Percentiles rank a stretch among this genome's conserved stretches.
These are phyloP conservation scores for Luehdorfia chinensis DNA, from an alignment of 1,140 invertebrate genomes.

Conservation along the genomic window DNA sequence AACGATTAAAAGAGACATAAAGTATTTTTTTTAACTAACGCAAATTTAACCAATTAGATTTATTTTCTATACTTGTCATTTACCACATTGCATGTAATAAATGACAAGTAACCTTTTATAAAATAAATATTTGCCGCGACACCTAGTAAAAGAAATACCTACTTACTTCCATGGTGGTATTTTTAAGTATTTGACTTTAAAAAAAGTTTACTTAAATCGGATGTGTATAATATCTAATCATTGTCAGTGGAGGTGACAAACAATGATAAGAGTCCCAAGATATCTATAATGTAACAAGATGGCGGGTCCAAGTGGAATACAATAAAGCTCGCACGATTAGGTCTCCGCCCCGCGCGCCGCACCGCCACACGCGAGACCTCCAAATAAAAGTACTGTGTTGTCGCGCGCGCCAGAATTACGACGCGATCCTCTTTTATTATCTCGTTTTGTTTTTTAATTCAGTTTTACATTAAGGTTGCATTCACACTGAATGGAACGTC, in stretches of 20 bases:
- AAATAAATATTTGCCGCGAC: too few species aligned
- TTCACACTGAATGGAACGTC: slow-evolving; percentile 32
- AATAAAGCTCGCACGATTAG: slow-evolving; percentile 61
- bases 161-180: slow-evolving; percentile 10
- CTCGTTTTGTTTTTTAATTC: slow-evolving; percentile 74
- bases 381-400: slow-evolving; percentile 73
- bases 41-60: too few species aligned
- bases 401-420: slow-evolving; percentile 73
- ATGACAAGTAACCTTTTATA: too few species aligned
- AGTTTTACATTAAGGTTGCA: slow-evolving; percentile 65
- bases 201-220: not conserved
- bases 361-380: slow-evolving; percentile 62
- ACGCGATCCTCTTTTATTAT: slow-evolving; percentile 68
- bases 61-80: too few species aligned
- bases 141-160: too few species aligned
- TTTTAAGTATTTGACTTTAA: slow-evolving; percentile 4
- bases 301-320: slow-evolving; percentile 34
- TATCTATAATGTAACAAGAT: slow-evolving; percentile 16
- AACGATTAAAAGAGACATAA: too few species aligned
- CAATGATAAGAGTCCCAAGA: slow-evolving; percentile 8
- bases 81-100: too few species aligned
- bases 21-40: too few species aligned
- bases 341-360: slow-evolving; percentile 25
- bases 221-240: slow-evolving; percentile 14
- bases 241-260: not conserved